Evolutionary conservation across 2,797 vertebrate species (phyloP).

Genomic region (Hirundo rustica): DNA sequence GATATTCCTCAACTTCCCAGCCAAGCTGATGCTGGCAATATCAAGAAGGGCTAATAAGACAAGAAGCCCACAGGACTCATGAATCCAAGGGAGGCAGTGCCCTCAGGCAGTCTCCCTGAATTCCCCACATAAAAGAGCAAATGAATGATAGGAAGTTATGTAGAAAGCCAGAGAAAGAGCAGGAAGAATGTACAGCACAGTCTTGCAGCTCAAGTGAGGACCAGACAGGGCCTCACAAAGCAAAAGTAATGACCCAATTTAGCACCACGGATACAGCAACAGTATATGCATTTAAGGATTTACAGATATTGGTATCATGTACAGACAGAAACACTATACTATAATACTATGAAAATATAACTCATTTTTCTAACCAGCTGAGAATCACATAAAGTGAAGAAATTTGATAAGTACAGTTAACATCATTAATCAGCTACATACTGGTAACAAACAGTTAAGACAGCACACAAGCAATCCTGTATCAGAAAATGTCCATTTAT

Average conservation of each 20-base stretch:
- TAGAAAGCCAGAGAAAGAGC: neutral
- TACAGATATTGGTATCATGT: neutral
- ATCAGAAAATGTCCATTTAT: neutral
- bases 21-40: neutral
- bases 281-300: neutral
- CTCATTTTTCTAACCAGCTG: neutral
- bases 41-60: neutral
- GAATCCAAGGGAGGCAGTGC: neutral
- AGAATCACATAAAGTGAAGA: neutral
- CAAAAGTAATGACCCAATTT: neutral
- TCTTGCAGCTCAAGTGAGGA: neutral
- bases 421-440: neutral
- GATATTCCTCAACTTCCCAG: neutral
- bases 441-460: neutral
- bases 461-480: neutral
- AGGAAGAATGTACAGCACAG: neutral
- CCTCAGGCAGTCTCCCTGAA: accelerated
- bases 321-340: neutral
- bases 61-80: neutral
- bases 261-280: neutral
- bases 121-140: neutral
- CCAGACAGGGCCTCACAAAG: neutral
- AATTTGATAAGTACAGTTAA: neutral
- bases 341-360: neutral
- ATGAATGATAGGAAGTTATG: neutral